A percentile compares a stretch with the other conserved stretches of the same genome.
Evolutionary conservation across 2,888 invertebrate genomes (phyloP).

Genomic region (Cataglyphis rosenhaueri): DNA sequence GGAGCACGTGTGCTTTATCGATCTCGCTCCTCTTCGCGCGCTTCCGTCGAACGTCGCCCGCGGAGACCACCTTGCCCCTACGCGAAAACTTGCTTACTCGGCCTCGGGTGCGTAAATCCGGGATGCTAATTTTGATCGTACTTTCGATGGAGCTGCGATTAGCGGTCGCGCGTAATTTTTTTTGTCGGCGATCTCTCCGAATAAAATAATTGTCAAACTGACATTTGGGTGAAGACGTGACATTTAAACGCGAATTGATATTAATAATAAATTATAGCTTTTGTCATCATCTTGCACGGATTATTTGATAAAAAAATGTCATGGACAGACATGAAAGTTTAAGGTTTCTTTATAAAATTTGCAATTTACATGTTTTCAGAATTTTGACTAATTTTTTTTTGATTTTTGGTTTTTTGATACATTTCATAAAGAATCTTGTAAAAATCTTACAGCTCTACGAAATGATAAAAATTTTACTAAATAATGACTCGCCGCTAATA

Average conservation of each 20-base stretch:
- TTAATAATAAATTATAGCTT: neutral
- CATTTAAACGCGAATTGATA: neutral
- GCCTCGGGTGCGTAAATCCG: slow-evolving; percentile 56
- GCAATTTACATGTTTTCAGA: neutral
- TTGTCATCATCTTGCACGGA: neutral
- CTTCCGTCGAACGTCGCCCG: slow-evolving; percentile 63
- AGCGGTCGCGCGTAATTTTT: neutral
- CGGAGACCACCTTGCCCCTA: slow-evolving; percentile 67
- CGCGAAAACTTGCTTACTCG: slow-evolving; percentile 46
- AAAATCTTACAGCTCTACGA: slow-evolving; percentile 4
- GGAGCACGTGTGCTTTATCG: slow-evolving; percentile 81
- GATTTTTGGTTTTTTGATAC: neutral
- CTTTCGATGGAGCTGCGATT: slow-evolving; percentile 1
- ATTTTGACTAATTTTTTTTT: neutral
- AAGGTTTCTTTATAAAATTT: neutral
- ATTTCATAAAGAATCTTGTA: neutral
- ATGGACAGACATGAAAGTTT: neutral
- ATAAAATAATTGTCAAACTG: neutral
- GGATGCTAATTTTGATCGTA: neutral
- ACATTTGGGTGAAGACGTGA: neutral
- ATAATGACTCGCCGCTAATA: neutral
- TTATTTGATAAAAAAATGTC: neutral
- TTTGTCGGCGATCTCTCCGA: neutral
- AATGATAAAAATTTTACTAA: neutral
- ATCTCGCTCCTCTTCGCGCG: slow-evolving; percentile 68